Evolutionary conservation across 2,797 vertebrate genomes (phyloP).

Genomic region (Buceros bicornis): DNA sequence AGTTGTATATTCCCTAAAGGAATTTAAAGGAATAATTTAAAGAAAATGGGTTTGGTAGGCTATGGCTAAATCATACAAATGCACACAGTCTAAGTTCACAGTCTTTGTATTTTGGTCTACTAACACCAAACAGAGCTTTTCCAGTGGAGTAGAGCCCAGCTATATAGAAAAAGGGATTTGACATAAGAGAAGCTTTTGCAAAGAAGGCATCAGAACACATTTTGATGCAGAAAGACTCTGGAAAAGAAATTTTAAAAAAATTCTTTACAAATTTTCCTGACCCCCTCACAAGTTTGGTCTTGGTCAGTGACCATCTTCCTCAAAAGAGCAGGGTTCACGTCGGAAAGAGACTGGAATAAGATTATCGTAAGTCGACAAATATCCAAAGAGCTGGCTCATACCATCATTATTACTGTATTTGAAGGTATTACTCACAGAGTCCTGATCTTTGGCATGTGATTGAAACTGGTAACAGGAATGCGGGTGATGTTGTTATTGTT

Average conservation of each 20-base stretch:
- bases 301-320: not conserved
- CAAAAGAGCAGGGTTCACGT: not conserved
- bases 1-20: not conserved
- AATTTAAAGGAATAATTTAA: not conserved
- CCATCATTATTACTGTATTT: not conserved
- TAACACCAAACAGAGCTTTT: not conserved
- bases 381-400: not conserved
- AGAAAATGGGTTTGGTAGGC: not conserved
- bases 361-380: not conserved
- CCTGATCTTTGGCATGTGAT: conserved; percentile 99
- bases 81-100: not conserved
- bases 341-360: not conserved
- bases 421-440: conserved; percentile 91
- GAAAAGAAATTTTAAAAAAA: not conserved
- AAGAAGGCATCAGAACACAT: not conserved
- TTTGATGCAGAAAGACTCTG: not conserved
- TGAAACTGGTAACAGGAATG: conserved; percentile 98
- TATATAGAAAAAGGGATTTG: not conserved
- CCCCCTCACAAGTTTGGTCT: not conserved
- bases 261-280: not conserved
- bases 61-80: conserved; percentile 4
- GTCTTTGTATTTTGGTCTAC: not conserved
- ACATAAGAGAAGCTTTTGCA: not conserved
- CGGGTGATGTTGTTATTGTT: conserved; percentile 99
- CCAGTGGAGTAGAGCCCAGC: not conserved